These are phyloP conservation scores for Melinaea marsaeus DNA, from an alignment of 2,888 invertebrate genomes.

Conservation along the genomic window DNA sequence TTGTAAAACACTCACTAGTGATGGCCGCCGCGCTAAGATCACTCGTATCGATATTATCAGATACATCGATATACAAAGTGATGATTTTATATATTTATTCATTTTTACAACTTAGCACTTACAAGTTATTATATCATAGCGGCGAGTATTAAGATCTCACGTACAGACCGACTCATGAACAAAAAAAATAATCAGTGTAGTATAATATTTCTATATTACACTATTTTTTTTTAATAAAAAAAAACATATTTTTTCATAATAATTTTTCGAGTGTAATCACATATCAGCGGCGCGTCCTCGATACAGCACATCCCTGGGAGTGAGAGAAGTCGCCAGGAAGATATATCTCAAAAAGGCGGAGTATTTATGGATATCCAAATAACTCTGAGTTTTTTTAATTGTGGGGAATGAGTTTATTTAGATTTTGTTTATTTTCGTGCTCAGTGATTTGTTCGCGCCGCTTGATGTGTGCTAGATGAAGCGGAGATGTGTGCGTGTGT, in stretches of 20 bases:
- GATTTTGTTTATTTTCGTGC: conserved; percentile 67
- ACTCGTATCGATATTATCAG: conserved; percentile 4
- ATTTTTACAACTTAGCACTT: too few species aligned
- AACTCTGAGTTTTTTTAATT: conserved; percentile 70
- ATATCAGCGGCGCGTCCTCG: conserved; percentile 10
- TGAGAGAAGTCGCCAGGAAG: conserved; percentile 66
- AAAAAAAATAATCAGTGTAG: too few species aligned
- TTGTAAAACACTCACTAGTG: conserved; percentile 38
- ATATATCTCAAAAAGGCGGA: conserved; percentile 67
- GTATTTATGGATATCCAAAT: conserved; percentile 78
- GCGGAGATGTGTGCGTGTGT: conserved; percentile 30
- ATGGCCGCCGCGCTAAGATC: conserved; percentile 16
- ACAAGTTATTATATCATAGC: too few species aligned
- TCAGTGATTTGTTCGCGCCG: conserved; percentile 67
- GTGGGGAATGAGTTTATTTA: conserved; percentile 64
- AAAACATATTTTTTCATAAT: too few species aligned
- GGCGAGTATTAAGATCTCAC: too few species aligned
- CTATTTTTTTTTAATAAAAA: too few species aligned
- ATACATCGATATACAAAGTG: conserved; percentile 8
- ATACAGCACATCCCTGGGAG: conserved; percentile 28
- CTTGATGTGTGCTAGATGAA: conserved; percentile 52
- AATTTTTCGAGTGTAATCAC: too few species aligned
- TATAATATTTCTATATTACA: too few species aligned
- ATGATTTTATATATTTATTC: conserved; percentile 10
- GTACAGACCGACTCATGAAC: too few species aligned